phyloP scores from a whole-genome alignment of 2,888 invertebrate genomes.

The Drosophila siamana region DNA sequence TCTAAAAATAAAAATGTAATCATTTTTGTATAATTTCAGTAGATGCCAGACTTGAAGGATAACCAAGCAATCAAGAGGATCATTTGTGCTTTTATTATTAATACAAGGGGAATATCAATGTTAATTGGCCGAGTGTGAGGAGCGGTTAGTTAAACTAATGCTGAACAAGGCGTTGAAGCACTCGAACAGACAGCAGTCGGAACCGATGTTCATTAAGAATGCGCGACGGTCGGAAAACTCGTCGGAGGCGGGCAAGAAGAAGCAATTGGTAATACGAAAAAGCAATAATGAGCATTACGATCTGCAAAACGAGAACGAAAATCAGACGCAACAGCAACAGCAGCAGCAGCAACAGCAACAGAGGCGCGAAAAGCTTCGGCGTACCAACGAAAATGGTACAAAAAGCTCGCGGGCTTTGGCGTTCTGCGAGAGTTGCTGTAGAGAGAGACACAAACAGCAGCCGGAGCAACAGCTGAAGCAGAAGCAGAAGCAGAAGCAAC shows the following conservation, averaged over 20 bases:
- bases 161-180: conserved; percentile 24
- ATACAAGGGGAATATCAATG: background rate
- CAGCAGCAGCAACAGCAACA: conserved; percentile 5
- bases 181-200: conserved; percentile 12
- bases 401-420: conserved; percentile 75
- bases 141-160: conserved; percentile 16
- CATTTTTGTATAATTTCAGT: conserved; percentile 20
- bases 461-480: conserved; percentile 18
- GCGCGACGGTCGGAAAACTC: conserved; percentile 26
- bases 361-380: conserved; percentile 45
- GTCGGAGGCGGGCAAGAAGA: conserved; percentile 16
- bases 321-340: conserved; percentile 37
- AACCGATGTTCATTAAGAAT: conserved; percentile 46
- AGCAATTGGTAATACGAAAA: conserved; percentile 24
- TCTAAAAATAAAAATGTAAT: background rate
- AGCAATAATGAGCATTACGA: conserved; percentile 47
- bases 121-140: background rate
- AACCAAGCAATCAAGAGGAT: background rate
- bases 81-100: background rate
- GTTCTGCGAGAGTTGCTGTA: conserved; percentile 81
- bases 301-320: conserved; percentile 39
- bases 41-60: background rate
- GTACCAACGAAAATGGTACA: conserved; percentile 36
- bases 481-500: conserved; percentile 29
- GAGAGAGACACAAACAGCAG: conserved; percentile 60